phyloP scores from a whole-genome alignment of 2,797 vertebrate genomes.

The Lepus oiostolus region DNA sequence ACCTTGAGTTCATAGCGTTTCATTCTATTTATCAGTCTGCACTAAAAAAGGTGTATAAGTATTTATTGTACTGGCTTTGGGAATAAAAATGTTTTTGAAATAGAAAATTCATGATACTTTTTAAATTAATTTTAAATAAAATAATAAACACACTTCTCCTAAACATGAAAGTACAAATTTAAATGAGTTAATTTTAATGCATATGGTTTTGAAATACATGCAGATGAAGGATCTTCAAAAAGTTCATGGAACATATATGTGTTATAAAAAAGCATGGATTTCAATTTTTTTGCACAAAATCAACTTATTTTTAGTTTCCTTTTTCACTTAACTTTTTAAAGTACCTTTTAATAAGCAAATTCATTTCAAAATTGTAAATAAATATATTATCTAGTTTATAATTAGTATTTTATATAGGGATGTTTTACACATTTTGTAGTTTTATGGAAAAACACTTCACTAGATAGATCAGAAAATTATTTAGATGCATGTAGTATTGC shows the following conservation, averaged over 20 bases:
- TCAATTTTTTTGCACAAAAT: too few species aligned
- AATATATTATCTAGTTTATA: background rate
- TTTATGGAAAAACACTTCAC: background rate
- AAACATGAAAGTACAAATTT: background rate
- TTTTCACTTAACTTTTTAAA: too few species aligned
- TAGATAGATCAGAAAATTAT: background rate
- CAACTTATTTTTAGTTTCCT: too few species aligned
- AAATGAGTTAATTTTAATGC: too few species aligned
- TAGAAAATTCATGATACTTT: conserved; percentile 25
- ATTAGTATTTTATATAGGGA: background rate
- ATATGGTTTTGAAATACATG: too few species aligned
- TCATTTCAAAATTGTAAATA: background rate
- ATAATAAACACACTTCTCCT: background rate
- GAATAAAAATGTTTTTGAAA: background rate
- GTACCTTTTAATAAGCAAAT: background rate
- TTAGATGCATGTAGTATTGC: background rate
- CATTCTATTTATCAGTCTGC: background rate
- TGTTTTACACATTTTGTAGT: background rate
- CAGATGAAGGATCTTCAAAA: too few species aligned
- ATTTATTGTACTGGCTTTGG: background rate
- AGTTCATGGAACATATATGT: too few species aligned
- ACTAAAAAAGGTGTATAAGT: background rate
- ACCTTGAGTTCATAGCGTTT: conserved; percentile 48
- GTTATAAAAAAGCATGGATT: too few species aligned
- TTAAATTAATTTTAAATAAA: background rate